These are phyloP conservation scores for Mesoligia furuncula DNA, from an alignment of 2,888 invertebrate genomes.

Conservation along the genomic window DNA sequence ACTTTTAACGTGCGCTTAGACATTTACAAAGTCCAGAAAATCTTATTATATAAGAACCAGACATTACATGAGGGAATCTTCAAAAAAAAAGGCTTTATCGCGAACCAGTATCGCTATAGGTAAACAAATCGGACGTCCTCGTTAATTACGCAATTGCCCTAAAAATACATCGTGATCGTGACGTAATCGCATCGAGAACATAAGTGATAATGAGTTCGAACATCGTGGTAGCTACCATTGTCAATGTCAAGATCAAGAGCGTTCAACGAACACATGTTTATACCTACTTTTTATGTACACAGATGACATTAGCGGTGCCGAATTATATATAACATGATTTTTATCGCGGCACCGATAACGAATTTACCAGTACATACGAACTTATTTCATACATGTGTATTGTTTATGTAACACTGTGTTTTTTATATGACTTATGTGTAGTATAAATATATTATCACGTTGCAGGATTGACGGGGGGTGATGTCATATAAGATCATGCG, in stretches of 20 bases:
- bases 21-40: neutral
- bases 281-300: conserved; percentile 55
- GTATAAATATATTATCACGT: conserved; percentile 55
- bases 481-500: conserved; percentile 28
- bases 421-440: conserved; percentile 22
- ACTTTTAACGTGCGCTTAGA: neutral
- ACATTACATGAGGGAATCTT: neutral
- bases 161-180: conserved; percentile 54
- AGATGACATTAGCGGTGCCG: conserved; percentile 61
- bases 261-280: conserved; percentile 58
- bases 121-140: conserved; percentile 22
- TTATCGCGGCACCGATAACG: conserved; percentile 61
- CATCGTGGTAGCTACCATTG: conserved; percentile 65
- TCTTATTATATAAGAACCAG: neutral
- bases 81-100: neutral
- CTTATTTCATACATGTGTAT: conserved; percentile 30
- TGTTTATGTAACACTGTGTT: conserved; percentile 48
- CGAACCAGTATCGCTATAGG: conserved; percentile 8
- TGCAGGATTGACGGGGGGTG: conserved; percentile 28
- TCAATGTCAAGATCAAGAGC: conserved; percentile 79
- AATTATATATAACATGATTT: conserved; percentile 61
- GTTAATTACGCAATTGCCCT: conserved; percentile 38
- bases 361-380: conserved; percentile 30
- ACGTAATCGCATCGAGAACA: conserved; percentile 55
- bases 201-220: conserved; percentile 48